Conservation (phyloP, 2,797 vertebrate genomes). For the Nannoperca australis region DNA sequence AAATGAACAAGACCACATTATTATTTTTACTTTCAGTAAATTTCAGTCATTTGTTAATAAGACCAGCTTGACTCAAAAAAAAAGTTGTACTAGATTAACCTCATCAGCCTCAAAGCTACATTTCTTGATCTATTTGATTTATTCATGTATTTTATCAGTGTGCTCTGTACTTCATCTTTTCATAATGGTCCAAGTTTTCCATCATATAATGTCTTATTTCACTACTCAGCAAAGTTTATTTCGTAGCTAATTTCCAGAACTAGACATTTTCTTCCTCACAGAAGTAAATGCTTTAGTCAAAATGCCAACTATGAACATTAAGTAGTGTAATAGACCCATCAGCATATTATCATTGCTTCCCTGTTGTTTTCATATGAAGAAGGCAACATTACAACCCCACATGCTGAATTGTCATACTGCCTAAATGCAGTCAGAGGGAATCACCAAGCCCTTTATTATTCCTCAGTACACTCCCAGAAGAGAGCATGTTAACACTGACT, state of each 20-base stretch:
- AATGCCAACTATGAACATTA: constrained; percentile 7
- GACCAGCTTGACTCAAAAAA: background rate
- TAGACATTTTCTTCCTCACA: constrained; percentile 1
- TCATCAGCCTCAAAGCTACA: background rate
- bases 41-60: background rate
- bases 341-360: constrained; percentile 45
- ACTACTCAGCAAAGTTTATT: constrained; percentile 26
- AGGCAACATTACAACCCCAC: constrained; percentile 40
- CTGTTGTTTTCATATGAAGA: constrained; percentile 49
- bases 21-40: background rate
- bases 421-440: constrained; percentile 41
- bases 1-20: background rate
- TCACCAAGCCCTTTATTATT: constrained; percentile 40
- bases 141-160: background rate
- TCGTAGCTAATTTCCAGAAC: constrained; percentile 37
- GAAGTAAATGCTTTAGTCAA: constrained; percentile 35
- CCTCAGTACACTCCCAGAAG: constrained; percentile 14
- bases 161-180: background rate
- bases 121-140: constrained; percentile 11
- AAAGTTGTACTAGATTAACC: background rate
- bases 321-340: constrained; percentile 32
- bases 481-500: constrained; percentile 18
- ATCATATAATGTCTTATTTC: constrained; percentile 24
- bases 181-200: background rate
- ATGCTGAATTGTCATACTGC: constrained; percentile 15